Base-by-base conservation (phyloP, 2,888 invertebrate genomes). In the Drosophila glabriapex region DNA sequence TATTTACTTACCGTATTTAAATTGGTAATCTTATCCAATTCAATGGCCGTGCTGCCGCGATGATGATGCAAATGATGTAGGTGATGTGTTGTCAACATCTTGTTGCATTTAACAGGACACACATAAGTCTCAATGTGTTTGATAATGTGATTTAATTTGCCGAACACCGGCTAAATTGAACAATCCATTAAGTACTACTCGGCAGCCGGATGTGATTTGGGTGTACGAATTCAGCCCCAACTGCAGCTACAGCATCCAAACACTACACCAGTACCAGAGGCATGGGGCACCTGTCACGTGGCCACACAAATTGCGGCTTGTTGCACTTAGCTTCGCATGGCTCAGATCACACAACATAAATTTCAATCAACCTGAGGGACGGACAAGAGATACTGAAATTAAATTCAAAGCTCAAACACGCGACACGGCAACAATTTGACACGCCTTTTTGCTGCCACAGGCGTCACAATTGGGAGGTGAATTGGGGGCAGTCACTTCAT, bases 61-160 rank as follows among this genome's bases (percentile, higher is more conserved):
- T 93, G 93, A 91, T 93, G 93, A 82, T 92, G 93, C 86, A 92
- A 85, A 77, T 92, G 93, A 80, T 93, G 91, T 85, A 93, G 85
- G 85, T 93, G 93, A 91, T 93, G 93, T 84, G 93, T 93, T 68
- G 93, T 93, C 91, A 93, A 91, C 93, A 93, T 93, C 77, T 92
- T 93, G 88, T 62, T 63, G 66, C 82, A 71, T 69, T 76, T 68
- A 82, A 74, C 53, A 19, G 52, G 28, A 41, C 73, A 71, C 68
- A 80, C 83, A 88, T 89, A 81, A 64, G 78, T 73, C 68, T 65
- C 46, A 70, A 62, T 73, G 63, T 63, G 66, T 16, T 61, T 39
- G 55, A 22, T 64, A 50, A 41, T 67, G 54, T 68, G 56, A 55
- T 68, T 73, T 61, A 61, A 68, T 82, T 69, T 68, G 71, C 41